These are phyloP conservation scores for Drosophila planitibia DNA, from an alignment of 2,888 invertebrate species.

Conservation along the genomic window DNA sequence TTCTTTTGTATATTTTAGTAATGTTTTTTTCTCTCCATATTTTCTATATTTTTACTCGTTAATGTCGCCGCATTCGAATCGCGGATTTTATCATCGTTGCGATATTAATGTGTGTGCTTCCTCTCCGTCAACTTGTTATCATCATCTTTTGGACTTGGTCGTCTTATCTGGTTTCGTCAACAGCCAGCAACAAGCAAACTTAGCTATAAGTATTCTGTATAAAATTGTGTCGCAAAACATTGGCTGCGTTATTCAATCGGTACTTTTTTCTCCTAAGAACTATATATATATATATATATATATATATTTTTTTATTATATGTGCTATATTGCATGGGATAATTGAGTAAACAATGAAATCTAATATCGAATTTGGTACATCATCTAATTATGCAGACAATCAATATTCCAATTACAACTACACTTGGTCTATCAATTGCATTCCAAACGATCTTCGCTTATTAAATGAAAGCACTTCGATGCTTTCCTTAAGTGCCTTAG, in stretches of 20 bases:
- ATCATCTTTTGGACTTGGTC: conserved; percentile 33
- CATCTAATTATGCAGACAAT: background rate
- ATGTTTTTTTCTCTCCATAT: background rate
- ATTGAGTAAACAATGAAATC: background rate
- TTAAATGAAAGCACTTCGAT: too few species aligned
- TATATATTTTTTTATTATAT: too few species aligned
- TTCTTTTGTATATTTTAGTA: conserved; percentile 1
- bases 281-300: too few species aligned
- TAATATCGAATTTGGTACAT: background rate
- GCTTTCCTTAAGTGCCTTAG: too few species aligned
- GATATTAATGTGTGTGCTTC: conserved; percentile 19
- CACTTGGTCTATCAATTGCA: too few species aligned
- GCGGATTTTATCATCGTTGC: conserved; percentile 53
- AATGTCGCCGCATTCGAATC: conserved; percentile 47
- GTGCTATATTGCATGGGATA: too few species aligned
- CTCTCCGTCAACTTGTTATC: conserved; percentile 31
- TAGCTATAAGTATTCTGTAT: background rate
- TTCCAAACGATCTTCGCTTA: too few species aligned
- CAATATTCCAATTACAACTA: too few species aligned
- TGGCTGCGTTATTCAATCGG: conserved; percentile 12
- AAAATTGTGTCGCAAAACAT: conserved; percentile 7
- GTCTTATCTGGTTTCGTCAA: conserved; percentile 23
- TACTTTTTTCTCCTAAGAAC: background rate
- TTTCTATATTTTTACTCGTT: conserved; percentile 33
- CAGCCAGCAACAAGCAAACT: background rate